phyloP scores from a whole-genome alignment of 2,888 invertebrate species.

The Nomada lathburiana region DNA sequence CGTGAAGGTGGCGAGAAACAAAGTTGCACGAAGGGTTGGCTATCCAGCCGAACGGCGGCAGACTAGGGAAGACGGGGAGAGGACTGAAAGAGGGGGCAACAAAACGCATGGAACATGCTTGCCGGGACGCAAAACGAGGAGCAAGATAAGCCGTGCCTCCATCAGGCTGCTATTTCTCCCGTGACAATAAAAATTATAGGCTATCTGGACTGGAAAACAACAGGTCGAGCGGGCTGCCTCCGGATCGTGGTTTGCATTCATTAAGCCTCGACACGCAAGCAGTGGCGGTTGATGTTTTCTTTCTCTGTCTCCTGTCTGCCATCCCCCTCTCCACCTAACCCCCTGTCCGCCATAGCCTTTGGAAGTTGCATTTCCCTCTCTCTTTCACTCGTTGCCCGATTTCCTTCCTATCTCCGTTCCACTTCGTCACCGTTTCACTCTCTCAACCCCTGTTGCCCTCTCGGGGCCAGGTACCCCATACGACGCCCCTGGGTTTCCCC shows the following conservation, averaged over 20 bases:
- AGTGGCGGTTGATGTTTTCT: constrained; percentile 77
- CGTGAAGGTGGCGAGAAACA: constrained; percentile 51
- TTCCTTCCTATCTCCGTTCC: constrained; percentile 21
- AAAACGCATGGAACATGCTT: constrained; percentile 80
- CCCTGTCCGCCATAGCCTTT: constrained; percentile 2
- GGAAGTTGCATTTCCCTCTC: constrained; percentile 41
- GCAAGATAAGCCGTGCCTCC: constrained; percentile 83
- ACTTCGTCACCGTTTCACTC: constrained; percentile 47
- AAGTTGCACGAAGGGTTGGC: constrained; percentile 22
- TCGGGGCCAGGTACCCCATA: constrained; percentile 67
- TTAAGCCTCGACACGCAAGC: constrained; percentile 86
- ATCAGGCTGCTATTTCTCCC: constrained; percentile 86
- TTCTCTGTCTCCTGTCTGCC: constrained; percentile 53
- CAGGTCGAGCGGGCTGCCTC: constrained; percentile 85
- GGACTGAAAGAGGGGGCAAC: constrained; percentile 79
- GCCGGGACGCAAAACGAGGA: constrained; percentile 81
- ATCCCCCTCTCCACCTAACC: constrained; percentile 14
- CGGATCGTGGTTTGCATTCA: constrained; percentile 87
- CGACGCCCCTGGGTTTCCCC: constrained; percentile 70
- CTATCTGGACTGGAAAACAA: constrained; percentile 87
- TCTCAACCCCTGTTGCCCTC: constrained; percentile 65
- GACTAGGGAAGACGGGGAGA: constrained; percentile 50
- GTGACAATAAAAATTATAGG: constrained; percentile 88
- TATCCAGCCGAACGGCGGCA: background rate
- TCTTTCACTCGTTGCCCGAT: constrained; percentile 39